Conservation (phyloP, 2,797 vertebrate genomes). For the Lophius americanus region DNA sequence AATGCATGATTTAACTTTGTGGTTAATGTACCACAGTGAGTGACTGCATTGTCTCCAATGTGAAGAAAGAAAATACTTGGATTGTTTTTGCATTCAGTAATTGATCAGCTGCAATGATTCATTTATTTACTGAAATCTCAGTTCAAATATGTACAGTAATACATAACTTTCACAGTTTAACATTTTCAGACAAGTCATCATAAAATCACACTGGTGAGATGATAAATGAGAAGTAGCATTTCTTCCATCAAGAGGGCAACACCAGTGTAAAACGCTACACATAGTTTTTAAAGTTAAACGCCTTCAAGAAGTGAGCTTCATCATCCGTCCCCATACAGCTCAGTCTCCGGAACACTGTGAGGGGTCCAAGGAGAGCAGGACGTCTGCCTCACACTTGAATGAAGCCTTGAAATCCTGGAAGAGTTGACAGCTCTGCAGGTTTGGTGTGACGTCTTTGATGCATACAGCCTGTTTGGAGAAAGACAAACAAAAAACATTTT, state of each 20-base stretch:
- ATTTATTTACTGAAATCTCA: conserved; percentile 62
- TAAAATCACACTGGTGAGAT: conserved; percentile 22
- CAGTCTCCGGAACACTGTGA: conserved; percentile 63
- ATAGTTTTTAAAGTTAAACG: conserved; percentile 8
- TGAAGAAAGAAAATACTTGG: background rate
- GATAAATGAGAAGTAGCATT: conserved; percentile 7
- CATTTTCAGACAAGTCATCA: background rate
- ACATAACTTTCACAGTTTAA: conserved; percentile 21
- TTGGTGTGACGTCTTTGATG: conserved; percentile 75
- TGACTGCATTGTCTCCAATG: background rate
- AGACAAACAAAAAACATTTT: conserved; percentile 23
- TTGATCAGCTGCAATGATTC: conserved; percentile 38
- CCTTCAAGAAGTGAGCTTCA: conserved; percentile 1
- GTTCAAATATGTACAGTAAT: conserved; percentile 48
- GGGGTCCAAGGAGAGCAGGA: conserved; percentile 78
- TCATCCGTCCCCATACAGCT: conserved; percentile 26
- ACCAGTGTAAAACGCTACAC: conserved; percentile 2
- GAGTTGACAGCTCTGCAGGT: conserved; percentile 81
- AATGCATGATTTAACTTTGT: background rate
- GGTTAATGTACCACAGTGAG: no score
- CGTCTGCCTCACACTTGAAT: conserved; percentile 78
- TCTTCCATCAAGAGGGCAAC: conserved; percentile 16
- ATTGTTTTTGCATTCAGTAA: conserved; percentile 6
- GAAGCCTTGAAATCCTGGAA: conserved; percentile 60
- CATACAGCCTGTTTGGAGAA: conserved; percentile 75